Evolutionary conservation across 2,888 invertebrate genomes (phyloP), one percentile per base, ranked within the genome.

Genomic region (Oscheius sp.): DNA sequence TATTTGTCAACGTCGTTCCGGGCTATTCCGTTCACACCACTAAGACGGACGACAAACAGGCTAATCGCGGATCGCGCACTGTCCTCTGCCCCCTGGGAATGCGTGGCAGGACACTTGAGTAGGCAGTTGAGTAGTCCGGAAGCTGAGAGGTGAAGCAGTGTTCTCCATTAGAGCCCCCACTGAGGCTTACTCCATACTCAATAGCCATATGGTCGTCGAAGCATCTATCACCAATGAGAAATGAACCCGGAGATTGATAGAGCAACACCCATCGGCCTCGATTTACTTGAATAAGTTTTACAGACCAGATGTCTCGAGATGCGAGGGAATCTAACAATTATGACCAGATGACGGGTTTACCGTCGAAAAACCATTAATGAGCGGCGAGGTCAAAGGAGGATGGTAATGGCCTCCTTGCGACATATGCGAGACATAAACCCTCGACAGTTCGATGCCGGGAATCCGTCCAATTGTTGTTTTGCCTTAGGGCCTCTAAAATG

Each of bases 11-110:
- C n/a, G n/a, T n/a, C n/a, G n/a, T n/a, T n/a, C n/a, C n/a, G 44
- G 33, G 41, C 44, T 38, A 59, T 59, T 59, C 59, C 59, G 62
- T 62, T 62, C 62, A 62, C 62, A 62, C 62, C 49, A 45, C 33
- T 49, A 62, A 49, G 49, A 62, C 32, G 22, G 9, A 17, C 22
- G 62, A 36, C 62, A 62, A 62, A 62, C 26, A 62, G 62, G 47
- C 49, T 62, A 62, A 62, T 62, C 62, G 47, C 62, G 62, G 62
- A 62, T 62, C 62, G 62, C 62, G 62, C 47, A 62, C 30, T 62
- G n/a, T 47, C 22, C 20, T 12, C 9, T 38, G n/a, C n/a, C 45
- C 28, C n/a, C 49, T 49, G 47, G 32, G 62, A 62, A 49, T 32
- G 32, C 28, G 28, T n/a, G n/a, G n/a, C n/a, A n/a, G n/a, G n/a